Evolutionary conservation across 2,888 invertebrate species (phyloP).

Genomic region (Ophonus ardosiacus): DNA sequence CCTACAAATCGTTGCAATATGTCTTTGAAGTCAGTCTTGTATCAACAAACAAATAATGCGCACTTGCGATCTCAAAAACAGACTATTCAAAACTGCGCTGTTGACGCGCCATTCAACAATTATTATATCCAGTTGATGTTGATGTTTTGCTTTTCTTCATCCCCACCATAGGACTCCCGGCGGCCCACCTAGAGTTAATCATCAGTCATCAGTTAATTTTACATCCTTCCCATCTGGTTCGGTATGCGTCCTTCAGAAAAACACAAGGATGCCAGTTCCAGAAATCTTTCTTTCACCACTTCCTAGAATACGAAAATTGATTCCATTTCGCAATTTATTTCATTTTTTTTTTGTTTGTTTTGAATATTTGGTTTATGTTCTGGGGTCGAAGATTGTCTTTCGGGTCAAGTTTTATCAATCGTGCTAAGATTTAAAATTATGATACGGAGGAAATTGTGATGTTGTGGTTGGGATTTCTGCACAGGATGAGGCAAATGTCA

Average conservation of each 20-base stretch:
- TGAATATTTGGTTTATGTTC: conserved; percentile 13
- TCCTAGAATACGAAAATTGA: conserved; percentile 30
- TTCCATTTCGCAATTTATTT: conserved; percentile 7
- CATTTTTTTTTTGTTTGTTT: conserved; percentile 10
- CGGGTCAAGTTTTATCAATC: conserved; percentile 35
- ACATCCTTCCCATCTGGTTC: conserved; percentile 49
- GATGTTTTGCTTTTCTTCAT: conserved; percentile 36
- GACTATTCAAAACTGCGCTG: conserved; percentile 26
- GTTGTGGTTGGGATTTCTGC: conserved; percentile 11
- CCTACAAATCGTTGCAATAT: neutral
- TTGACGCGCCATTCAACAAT: conserved; percentile 7
- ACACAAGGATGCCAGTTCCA: conserved; percentile 50
- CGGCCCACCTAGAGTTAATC: neutral
- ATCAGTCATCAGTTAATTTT: conserved; percentile 56
- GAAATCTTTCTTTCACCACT: conserved; percentile 40
- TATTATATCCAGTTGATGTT: conserved; percentile 31
- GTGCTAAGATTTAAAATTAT: neutral
- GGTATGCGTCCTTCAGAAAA: conserved; percentile 56
- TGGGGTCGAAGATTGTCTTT: conserved; percentile 33
- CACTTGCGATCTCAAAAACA: conserved; percentile 21
- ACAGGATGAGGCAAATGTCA: conserved; percentile 1
- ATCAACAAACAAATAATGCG: neutral
- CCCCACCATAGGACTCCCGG: conserved; percentile 8
- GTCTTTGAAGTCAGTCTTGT: neutral
- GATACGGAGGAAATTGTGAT: conserved; percentile 8